Percentiles rank a stretch among this genome's conserved stretches.
Evolutionary conservation across 1,140 invertebrate species (phyloP).

Genomic region (Mercenaria mercenaria): DNA sequence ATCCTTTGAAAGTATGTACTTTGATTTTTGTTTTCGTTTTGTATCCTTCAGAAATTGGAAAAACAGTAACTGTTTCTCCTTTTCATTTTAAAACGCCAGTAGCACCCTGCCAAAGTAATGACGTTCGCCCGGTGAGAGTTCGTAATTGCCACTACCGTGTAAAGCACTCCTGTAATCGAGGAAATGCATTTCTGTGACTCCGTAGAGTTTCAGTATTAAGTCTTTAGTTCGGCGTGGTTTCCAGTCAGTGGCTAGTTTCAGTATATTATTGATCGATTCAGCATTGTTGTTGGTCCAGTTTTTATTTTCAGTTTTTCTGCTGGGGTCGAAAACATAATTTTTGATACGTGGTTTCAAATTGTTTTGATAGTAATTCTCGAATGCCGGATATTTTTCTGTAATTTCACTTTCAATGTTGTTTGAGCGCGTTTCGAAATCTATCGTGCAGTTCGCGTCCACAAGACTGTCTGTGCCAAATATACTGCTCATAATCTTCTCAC

Average conservation of each 20-base stretch:
- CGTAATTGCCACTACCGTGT: background rate
- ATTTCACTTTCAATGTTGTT: background rate
- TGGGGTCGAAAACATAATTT: background rate
- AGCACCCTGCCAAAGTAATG: background rate
- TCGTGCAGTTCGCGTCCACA: background rate
- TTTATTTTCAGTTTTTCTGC: background rate
- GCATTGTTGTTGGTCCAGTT: slow-evolving; percentile 53
- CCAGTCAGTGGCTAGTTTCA: background rate
- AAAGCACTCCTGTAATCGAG: slow-evolving; percentile 7
- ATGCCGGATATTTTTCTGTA: background rate
- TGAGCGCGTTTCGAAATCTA: background rate
- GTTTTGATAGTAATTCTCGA: background rate
- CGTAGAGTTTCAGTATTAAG: slow-evolving; percentile 1
- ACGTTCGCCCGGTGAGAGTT: background rate
- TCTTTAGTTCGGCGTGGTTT: background rate
- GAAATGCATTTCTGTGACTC: background rate
- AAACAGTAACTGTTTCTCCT: background rate
- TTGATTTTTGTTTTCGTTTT: background rate
- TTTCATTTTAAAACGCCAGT: background rate
- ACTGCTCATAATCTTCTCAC: background rate
- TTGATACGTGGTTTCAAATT: background rate
- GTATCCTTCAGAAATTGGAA: background rate
- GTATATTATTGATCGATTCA: slow-evolving; percentile 29
- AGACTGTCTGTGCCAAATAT: background rate
- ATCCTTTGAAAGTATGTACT: background rate